Evolutionary conservation across 1,140 invertebrate genomes (phyloP), one percentile per base, ranked within the genome.

Genomic region (Chironomus striatipennis): DNA sequence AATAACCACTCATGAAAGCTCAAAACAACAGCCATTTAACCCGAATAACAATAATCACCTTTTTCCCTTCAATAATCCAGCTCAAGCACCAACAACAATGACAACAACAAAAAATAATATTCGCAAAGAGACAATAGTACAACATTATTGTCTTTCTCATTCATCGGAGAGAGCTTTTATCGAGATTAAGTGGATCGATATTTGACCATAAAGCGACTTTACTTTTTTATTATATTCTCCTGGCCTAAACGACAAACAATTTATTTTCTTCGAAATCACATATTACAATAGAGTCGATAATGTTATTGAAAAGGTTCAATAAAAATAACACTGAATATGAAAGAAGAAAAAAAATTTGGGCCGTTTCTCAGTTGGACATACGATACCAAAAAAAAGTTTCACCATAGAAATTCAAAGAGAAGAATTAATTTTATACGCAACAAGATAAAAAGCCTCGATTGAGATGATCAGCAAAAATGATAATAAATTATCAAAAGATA

Each of bases 111-210:
- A n/a, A n/a, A n/a, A n/a, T n/a, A 34, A 34, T 2, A 2, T 34
- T 34, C 24, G 24, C 24, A 34, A 15, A 57, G 47, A 57, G 47
- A 70, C 65, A 70, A 70, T 70, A 17, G 65, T 20, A 70, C 65
- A 70, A 70, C 65, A 70, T 70, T 70, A 70, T 70, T 70, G 65
- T 70, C 20, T 70, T 12, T 70, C 10, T 34, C 47, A 57, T 57
- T 57, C 47, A 57, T 57, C 47, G 12, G 5, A 1, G 8, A n/a
- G 4, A n/a, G 12, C n/a, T 57, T 57, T 70, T 70, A 70, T 70
- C 65, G 65, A 15, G 65, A 70, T 70, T 70, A 70, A 57, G n/a
- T 57, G 47, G 9, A 57, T 57, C n/a, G 47, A 57, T n/a, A 57
- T 57, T 57, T 34, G 12, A 57, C 47, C 5, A 57, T n/a, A 57